phyloP scores from a whole-genome alignment of 2,113 vertebrate genomes.

The Myotis davidii region DNA sequence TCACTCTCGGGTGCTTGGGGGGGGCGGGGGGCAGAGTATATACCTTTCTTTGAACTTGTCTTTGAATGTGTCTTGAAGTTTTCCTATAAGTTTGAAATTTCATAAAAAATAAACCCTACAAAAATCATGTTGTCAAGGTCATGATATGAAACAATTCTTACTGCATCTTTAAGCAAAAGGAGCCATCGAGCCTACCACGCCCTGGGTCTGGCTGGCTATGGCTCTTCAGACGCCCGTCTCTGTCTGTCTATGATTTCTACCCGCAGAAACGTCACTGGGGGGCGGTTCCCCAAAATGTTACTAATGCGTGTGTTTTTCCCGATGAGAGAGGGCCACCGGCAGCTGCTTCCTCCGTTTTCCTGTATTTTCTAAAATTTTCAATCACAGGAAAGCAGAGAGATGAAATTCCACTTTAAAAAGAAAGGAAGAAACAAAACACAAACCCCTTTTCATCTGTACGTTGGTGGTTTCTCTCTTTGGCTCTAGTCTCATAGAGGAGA shows the following conservation, averaged over 20 bases:
- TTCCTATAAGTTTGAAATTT: background rate
- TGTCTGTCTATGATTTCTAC: background rate
- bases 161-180: background rate
- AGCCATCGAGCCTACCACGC: background rate
- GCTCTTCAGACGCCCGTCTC: background rate
- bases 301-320: background rate
- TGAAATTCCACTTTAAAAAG: background rate
- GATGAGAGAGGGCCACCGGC: background rate
- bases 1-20: background rate
- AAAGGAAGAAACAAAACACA: background rate
- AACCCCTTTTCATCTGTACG: background rate
- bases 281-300: background rate
- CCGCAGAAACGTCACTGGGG: background rate
- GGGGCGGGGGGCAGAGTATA: background rate
- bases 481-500: background rate
- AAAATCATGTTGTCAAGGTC: background rate
- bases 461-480: background rate
- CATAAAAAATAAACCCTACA: background rate
- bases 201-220: fast-evolving
- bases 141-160: background rate
- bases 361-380: background rate
- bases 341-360: background rate
- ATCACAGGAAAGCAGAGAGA: too few relatives aligned
- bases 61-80: background rate
- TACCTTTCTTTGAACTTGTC: background rate